Evolutionary conservation across 2,797 vertebrate species (phyloP), one percentile per base, ranked within the genome.

Genomic region (Anas bahamensis): DNA sequence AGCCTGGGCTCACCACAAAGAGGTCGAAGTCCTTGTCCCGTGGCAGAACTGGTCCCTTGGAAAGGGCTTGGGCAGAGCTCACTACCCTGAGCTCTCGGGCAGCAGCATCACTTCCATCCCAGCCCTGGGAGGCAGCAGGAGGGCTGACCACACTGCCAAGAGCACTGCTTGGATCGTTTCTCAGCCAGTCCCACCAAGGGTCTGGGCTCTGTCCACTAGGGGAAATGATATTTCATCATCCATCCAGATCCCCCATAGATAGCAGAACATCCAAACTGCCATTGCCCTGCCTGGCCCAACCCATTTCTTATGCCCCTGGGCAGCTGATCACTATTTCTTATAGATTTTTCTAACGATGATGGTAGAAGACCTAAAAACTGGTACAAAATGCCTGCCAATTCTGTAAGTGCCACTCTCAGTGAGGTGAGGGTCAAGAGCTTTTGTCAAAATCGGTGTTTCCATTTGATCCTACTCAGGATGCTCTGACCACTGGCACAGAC

Each of bases 31-130:
- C n/a, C 31, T n/a, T 18, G 16, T 23, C 24, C 26, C 50, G 19
- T 0, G 1, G 5, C 26, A 48, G 35, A 23, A 37, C 9, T 0
- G 0, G 11, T 33, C 53, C 69, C 44, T 35, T 19, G 12, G 33
- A 10, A 31, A 50, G 31, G 35, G 35, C 10, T 31, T 29, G 24
- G 11, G 56, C 41, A 83, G 33, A 24, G 7, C 65, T 26, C 0
- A 3, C 14, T 75, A 35, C 11, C 50, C 56, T 10, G 17, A 35
- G 22, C 50, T 17, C 12, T n/a, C 35, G 28, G 3, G 24, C 56
- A 83, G 50, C 44, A 56, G 39, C 81, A 71, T 13, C 22, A 19
- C 59, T 53, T 41, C 28, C 31, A 21, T 24, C 11, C n/a, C 35
- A 10, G 39, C 61, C 5, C 63, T 16, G 48, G 50, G 17, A 48